Percentiles rank a stretch among this genome's conserved stretches.
These are phyloP conservation scores for Sarcophaga peregrina DNA, from an alignment of 1,140 invertebrate genomes.

Conservation along the genomic window DNA sequence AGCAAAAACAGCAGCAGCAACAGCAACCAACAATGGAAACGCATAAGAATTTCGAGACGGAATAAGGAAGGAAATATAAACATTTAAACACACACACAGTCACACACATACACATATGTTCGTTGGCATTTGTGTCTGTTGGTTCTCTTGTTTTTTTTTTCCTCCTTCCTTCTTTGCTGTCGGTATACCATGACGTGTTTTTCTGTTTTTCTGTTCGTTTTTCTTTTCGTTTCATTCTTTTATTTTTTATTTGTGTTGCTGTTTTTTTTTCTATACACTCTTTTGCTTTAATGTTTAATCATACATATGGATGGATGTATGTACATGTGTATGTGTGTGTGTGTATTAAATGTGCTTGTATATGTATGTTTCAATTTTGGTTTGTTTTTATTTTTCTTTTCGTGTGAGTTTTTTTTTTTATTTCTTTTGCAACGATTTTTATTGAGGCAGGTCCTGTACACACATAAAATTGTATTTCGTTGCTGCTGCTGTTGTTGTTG, in stretches of 20 bases:
- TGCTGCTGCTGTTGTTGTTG: not conserved
- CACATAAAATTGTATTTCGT: conserved; percentile 30
- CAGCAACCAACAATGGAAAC: not conserved
- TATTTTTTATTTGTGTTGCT: conserved; percentile 4
- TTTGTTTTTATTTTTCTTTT: not conserved
- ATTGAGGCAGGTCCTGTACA: conserved; percentile 65
- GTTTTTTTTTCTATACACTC: no score
- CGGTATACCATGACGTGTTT: conserved; percentile 15
- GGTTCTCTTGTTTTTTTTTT: not conserved
- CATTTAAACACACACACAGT: not conserved
- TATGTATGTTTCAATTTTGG: conserved; percentile 18
- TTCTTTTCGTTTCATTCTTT: not conserved
- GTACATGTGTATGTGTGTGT: no score
- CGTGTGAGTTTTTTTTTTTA: not conserved
- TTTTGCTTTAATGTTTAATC: no score
- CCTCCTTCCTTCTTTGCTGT: no score
- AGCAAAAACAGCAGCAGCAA: not conserved
- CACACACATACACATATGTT: not conserved
- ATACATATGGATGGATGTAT: no score
- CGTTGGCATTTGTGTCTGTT: not conserved
- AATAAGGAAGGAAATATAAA: conserved; percentile 27
- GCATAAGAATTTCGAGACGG: conserved; percentile 22
- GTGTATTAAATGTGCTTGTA: not conserved
- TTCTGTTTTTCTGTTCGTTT: not conserved
- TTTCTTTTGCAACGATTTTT: conserved; percentile 43